A percentile compares a stretch with the other conserved stretches of the same genome.
Conservation (phyloP, 2,797 vertebrate species). For the Bovichtus variegatus region DNA sequence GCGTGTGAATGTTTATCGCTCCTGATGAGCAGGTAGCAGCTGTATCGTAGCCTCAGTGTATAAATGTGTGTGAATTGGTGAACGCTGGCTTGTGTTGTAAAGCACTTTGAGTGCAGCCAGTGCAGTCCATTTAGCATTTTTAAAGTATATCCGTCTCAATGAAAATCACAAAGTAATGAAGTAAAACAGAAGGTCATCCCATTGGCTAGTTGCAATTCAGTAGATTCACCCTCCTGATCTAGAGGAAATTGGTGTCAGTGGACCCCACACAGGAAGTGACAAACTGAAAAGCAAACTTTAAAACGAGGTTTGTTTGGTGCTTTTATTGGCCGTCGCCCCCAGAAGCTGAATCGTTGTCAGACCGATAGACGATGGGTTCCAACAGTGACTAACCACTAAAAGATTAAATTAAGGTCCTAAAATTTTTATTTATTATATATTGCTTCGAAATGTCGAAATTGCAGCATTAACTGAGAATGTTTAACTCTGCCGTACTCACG, state of each 20-base stretch:
- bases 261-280: slow-evolving; percentile 40
- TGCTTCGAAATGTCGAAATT: not conserved
- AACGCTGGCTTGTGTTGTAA: no score
- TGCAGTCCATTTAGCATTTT: not conserved
- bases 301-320: slow-evolving; percentile 22
- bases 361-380: no score
- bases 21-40: no score
- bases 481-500: not conserved
- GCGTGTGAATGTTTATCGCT: no score
- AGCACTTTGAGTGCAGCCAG: no score
- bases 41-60: no score
- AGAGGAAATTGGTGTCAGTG: slow-evolving; percentile 1
- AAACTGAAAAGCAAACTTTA: slow-evolving; percentile 2
- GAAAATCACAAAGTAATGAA: not conserved
- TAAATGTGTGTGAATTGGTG: no score
- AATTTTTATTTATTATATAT: not conserved
- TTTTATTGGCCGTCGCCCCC: no score
- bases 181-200: not conserved
- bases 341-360: no score
- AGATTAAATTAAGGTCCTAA: not conserved
- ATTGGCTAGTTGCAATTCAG: not conserved
- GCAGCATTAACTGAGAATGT: not conserved
- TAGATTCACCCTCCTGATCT: not conserved
- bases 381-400: no score
- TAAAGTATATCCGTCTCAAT: not conserved